These are phyloP conservation scores for Protobothrops mucrosquamatus DNA, from an alignment of 2,113 vertebrate species.

Conservation along the genomic window DNA sequence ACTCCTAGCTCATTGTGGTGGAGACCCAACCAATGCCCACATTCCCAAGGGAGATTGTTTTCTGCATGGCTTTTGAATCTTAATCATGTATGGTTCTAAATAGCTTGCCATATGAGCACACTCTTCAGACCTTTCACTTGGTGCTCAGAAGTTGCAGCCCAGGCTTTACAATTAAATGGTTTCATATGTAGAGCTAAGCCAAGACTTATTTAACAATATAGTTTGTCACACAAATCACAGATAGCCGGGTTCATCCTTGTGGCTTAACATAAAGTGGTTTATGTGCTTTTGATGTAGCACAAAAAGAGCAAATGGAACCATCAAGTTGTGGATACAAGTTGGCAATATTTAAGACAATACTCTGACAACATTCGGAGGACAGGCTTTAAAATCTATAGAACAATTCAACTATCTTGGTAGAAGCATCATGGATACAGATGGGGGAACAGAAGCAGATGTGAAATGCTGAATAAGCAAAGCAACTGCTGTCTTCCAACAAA, in stretches of 20 bases:
- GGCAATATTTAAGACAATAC: background rate
- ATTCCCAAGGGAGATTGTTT: background rate
- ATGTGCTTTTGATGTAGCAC: background rate
- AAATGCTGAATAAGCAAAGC: background rate
- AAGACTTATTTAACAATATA: background rate
- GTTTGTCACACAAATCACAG: background rate
- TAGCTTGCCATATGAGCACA: background rate
- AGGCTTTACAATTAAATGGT: background rate
- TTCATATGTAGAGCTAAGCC: background rate
- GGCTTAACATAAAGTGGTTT: background rate
- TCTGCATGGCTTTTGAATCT: background rate
- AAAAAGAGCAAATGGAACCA: background rate
- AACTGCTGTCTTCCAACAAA: background rate
- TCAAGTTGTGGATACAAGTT: background rate
- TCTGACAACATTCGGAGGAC: no score
- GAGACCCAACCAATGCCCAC: background rate
- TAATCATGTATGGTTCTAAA: background rate
- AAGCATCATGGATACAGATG: background rate
- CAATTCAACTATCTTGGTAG: background rate
- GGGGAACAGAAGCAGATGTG: background rate
- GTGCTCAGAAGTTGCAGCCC: background rate
- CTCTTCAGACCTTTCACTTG: background rate
- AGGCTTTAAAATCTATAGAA: background rate
- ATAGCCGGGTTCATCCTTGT: background rate
- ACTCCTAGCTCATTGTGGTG: background rate